Evolutionary conservation across 53 echinoderm and acorn worm species (phyloP).

Genomic region (Echinometra lucunter): DNA sequence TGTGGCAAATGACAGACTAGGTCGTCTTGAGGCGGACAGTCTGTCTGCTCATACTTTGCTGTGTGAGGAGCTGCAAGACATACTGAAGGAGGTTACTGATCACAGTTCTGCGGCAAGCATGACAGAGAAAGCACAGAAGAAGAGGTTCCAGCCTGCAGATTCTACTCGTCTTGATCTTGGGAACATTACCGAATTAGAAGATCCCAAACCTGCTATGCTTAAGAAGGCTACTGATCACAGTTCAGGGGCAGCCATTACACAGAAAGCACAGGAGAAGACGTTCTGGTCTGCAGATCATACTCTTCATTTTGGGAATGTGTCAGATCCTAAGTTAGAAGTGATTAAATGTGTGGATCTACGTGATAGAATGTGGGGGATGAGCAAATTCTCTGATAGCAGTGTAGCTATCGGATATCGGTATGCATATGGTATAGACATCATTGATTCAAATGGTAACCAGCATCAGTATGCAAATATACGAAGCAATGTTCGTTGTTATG

Average conservation of each 20-base stretch:
- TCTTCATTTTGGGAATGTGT: neutral
- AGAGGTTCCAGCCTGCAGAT: slow-evolving; percentile 22
- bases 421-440: neutral
- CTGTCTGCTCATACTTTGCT: too few relatives aligned
- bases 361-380: neutral
- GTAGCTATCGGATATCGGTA: neutral
- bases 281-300: neutral
- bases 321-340: neutral
- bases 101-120: neutral
- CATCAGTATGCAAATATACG: neutral
- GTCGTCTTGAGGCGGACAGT: too few relatives aligned
- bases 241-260: neutral
- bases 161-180: neutral
- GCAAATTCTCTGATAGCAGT: neutral
- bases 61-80: neutral
- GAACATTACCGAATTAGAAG: neutral
- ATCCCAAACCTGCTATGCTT: neutral
- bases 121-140: neutral
- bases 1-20: too few relatives aligned
- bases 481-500: neutral
- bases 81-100: neutral
- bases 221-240: neutral
- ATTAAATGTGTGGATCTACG: neutral
- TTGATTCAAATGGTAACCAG: neutral
- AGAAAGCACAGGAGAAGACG: too few relatives aligned